A percentile compares a stretch with the other conserved stretches of the same genome.
Conservation (phyloP, 2,888 invertebrate genomes). For the Cataglyphis altisquamis region DNA sequence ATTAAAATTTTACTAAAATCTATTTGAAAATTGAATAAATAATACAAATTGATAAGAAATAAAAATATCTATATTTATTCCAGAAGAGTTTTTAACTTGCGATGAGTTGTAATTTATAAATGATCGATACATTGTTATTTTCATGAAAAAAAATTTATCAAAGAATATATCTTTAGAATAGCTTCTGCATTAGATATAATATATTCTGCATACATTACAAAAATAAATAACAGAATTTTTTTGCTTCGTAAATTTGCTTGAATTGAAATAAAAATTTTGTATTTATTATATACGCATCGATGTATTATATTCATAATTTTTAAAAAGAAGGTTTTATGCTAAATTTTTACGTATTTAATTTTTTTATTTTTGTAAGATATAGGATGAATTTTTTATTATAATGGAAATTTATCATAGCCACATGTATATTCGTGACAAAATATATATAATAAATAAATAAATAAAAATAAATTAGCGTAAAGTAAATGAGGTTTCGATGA, state of each 20-base stretch:
- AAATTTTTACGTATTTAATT: neutral
- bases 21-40: neutral
- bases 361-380: neutral
- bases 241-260: neutral
- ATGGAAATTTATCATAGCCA: neutral
- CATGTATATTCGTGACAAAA: constrained; percentile 9
- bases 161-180: neutral
- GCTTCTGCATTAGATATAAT: neutral
- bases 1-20: neutral
- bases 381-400: neutral
- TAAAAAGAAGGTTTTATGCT: neutral
- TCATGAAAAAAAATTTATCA: neutral
- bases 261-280: neutral
- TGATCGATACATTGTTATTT: neutral
- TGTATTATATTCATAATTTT: neutral
- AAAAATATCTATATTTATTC: neutral
- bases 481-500: constrained; percentile 18
- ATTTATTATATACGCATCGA: neutral
- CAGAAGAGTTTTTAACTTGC: neutral
- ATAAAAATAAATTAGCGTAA: too few relatives aligned
- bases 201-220: neutral
- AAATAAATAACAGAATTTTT: neutral
- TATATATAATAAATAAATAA: too few relatives aligned
- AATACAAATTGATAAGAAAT: neutral
- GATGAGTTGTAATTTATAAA: neutral